These are phyloP conservation scores for Nomada ruficornis DNA, from an alignment of 2,888 invertebrate species.

Conservation along the genomic window DNA sequence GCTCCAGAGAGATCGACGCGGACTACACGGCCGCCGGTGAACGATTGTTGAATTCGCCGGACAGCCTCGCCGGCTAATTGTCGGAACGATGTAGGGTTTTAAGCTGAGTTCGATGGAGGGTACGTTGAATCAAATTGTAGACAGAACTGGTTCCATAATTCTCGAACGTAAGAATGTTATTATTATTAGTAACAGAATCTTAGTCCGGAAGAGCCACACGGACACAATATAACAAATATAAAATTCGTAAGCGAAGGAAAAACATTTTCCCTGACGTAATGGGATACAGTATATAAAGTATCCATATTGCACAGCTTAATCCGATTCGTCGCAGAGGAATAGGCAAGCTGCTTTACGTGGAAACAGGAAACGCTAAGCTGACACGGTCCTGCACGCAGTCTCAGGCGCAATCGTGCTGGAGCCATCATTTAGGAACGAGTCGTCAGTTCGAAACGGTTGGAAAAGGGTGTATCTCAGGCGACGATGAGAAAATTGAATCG, in stretches of 20 bases:
- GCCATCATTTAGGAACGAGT: constrained; percentile 37
- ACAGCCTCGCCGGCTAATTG: constrained; percentile 13
- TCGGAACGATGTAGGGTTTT: neutral
- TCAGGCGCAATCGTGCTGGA: constrained; percentile 14
- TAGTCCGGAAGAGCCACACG: too few relatives aligned
- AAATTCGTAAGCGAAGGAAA: too few relatives aligned
- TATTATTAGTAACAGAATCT: too few relatives aligned
- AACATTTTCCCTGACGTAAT: too few relatives aligned
- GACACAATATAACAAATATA: too few relatives aligned
- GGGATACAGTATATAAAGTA: too few relatives aligned
- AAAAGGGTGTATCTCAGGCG: constrained; percentile 37
- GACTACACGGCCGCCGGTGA: neutral
- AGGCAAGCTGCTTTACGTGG: too few relatives aligned
- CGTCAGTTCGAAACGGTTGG: constrained; percentile 9
- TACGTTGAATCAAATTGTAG: neutral
- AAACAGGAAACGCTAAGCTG: neutral
- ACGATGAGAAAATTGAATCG: constrained; percentile 68
- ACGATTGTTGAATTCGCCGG: constrained; percentile 13
- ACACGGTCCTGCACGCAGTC: neutral
- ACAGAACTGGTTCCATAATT: too few relatives aligned
- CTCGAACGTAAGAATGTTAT: too few relatives aligned
- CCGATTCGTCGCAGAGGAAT: too few relatives aligned
- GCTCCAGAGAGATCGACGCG: constrained; percentile 2
- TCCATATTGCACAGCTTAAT: too few relatives aligned
- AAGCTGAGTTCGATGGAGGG: neutral